Conservation (phyloP, 2,797 vertebrate species). For the Muscicapa striata region DNA sequence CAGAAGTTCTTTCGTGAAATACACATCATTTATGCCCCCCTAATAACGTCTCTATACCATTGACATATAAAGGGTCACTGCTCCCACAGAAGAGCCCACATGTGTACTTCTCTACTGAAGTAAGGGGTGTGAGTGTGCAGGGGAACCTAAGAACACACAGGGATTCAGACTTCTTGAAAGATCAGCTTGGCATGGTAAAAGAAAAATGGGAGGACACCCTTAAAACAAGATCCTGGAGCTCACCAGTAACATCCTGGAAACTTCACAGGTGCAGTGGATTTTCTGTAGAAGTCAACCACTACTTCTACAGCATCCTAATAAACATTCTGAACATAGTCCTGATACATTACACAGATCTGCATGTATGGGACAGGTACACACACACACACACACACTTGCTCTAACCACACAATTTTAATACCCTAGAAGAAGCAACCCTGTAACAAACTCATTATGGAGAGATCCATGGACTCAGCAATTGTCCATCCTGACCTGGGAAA, state of each 20-base stretch:
- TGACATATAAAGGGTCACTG: not conserved
- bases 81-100: not conserved
- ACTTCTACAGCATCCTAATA: not conserved
- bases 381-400: fast-evolving
- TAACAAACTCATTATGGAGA: not conserved
- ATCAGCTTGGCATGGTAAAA: fast-evolving
- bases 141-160: not conserved
- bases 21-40: not conserved
- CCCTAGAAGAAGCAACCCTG: not conserved
- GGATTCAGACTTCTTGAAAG: not conserved
- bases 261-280: not conserved
- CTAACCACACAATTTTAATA: not conserved
- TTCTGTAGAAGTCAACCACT: not conserved
- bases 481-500: not conserved
- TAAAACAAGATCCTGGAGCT: not conserved
- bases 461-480: not conserved
- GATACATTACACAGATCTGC: not conserved
- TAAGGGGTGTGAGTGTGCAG: fast-evolving
- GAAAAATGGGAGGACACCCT: not conserved
- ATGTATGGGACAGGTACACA: not conserved
- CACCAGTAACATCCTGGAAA: not conserved
- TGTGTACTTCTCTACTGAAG: not conserved
- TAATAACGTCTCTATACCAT: fast-evolving
- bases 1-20: not conserved
- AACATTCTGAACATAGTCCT: not conserved